Conservation (phyloP, 2,888 invertebrate species). For the Diaprepes abbreviatus region DNA sequence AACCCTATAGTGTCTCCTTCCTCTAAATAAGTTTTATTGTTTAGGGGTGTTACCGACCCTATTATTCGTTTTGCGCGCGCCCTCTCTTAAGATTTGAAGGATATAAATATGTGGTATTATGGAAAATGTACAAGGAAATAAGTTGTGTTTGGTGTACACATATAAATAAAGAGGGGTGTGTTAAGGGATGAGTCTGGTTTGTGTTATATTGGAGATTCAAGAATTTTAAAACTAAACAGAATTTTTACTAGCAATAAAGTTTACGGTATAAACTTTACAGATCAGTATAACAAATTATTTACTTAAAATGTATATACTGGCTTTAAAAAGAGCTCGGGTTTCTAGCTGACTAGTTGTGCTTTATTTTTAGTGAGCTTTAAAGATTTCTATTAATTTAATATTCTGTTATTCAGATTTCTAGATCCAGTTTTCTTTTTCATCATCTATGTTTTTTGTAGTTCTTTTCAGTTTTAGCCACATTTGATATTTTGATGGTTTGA, state of each 20-base stretch:
- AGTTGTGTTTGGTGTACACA: conserved; percentile 10
- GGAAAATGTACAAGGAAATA: conserved; percentile 18
- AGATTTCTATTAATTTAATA: too few relatives aligned
- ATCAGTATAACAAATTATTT: too few relatives aligned
- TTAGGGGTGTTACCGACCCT: conserved; percentile 27
- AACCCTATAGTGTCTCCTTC: conserved; percentile 9
- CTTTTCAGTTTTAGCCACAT: too few relatives aligned
- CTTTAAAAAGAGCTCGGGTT: too few relatives aligned
- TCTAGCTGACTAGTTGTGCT: too few relatives aligned
- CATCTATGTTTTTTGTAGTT: too few relatives aligned
- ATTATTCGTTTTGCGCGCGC: conserved; percentile 25
- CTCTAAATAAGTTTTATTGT: conserved; percentile 20
- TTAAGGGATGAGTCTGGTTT: not conserved
- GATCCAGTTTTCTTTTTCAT: too few relatives aligned
- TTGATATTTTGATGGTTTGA: too few relatives aligned
- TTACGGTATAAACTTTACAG: too few relatives aligned
- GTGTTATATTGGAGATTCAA: not conserved
- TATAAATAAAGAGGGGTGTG: conserved; percentile 10
- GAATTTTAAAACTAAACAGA: not conserved
- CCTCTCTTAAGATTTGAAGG: conserved; percentile 17
- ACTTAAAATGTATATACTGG: too few relatives aligned
- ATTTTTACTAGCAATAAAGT: not conserved
- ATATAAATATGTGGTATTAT: conserved; percentile 28
- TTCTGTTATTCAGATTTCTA: too few relatives aligned
- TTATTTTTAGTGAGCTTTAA: too few relatives aligned